Evolutionary conservation across 2,113 vertebrate species (phyloP).

Genomic region (Phaetusa simplex): DNA sequence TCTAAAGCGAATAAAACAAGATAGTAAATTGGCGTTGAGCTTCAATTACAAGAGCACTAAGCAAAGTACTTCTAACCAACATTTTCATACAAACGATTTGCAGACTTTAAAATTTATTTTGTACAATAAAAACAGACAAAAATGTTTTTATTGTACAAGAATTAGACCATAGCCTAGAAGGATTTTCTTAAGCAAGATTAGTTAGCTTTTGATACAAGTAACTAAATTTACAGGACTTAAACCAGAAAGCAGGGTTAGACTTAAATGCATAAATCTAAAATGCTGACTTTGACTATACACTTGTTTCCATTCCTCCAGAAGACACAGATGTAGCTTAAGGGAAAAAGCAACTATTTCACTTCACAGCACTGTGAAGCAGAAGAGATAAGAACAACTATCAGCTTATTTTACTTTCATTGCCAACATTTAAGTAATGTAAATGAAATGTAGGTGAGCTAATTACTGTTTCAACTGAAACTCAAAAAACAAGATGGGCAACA

Average conservation of each 20-base stretch:
- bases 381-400: not conserved
- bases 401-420: not conserved
- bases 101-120: not conserved
- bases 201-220: not conserved
- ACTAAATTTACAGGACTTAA: not conserved
- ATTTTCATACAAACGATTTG: not conserved
- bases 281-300: not conserved
- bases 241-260: not conserved
- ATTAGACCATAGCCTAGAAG: not conserved
- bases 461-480: not conserved
- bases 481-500: not conserved
- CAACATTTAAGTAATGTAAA: not conserved
- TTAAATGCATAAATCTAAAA: not conserved
- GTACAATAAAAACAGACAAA: not conserved
- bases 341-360: not conserved
- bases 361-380: not conserved
- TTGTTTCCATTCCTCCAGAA: not conserved
- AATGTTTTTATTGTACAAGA: not conserved
- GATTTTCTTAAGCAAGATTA: not conserved
- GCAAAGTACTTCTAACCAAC: not conserved
- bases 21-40: not conserved
- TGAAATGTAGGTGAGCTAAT: not conserved
- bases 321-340: not conserved
- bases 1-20: conserved; percentile 70
- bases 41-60: not conserved